phyloP scores from a whole-genome alignment of 2,113 vertebrate genomes.

The Camelus dromedarius region DNA sequence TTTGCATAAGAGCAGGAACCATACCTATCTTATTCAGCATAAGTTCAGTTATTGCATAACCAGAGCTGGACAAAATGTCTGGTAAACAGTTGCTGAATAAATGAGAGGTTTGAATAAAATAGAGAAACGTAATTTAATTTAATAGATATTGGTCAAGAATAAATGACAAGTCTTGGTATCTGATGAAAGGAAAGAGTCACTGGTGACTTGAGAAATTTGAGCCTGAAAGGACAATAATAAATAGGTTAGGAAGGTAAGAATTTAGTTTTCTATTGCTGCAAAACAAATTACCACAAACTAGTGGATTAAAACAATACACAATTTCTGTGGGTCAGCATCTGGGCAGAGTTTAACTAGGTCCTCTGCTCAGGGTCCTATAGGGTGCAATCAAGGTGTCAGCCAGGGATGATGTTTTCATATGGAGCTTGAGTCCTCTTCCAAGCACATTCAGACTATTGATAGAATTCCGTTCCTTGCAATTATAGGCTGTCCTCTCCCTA shows the following conservation, averaged over 20 bases:
- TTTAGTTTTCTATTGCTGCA: background rate
- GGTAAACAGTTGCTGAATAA: background rate
- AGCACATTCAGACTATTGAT: background rate
- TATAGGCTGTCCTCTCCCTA: background rate
- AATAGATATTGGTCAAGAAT: background rate
- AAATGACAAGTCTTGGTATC: conserved; percentile 28
- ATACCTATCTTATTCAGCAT: background rate
- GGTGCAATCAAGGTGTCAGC: background rate
- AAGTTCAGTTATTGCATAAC: background rate
- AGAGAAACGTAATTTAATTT: background rate
- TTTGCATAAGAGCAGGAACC: background rate
- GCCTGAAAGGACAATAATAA: background rate
- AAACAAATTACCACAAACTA: background rate
- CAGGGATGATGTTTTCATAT: background rate
- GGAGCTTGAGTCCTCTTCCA: background rate
- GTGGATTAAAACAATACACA: background rate
- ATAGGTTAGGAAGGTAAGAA: background rate
- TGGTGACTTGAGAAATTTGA: conserved; percentile 34
- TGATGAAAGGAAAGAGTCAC: background rate
- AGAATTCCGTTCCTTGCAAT: background rate
- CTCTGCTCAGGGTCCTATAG: background rate
- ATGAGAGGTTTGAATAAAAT: conserved; percentile 6
- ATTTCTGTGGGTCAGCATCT: background rate
- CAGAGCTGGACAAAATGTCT: background rate
- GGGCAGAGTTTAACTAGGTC: background rate